phyloP scores from a whole-genome alignment of 2,113 vertebrate species.

The Chrysochloris asiatica region DNA sequence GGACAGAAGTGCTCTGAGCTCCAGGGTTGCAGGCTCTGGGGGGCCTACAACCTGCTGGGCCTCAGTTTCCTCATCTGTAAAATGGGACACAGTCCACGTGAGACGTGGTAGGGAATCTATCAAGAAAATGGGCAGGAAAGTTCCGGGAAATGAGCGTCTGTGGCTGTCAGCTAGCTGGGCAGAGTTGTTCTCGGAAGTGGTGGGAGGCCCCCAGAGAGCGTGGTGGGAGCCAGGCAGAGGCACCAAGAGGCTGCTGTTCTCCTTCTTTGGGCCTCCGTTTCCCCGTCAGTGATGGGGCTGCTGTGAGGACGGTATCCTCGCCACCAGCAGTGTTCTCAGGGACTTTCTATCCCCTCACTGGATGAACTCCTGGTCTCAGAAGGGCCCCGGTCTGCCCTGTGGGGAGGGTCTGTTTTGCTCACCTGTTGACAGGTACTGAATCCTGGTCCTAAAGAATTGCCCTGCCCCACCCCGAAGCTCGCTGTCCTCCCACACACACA shows the following conservation, averaged over 20 bases:
- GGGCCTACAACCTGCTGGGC: not conserved
- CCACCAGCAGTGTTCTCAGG: fast-evolving
- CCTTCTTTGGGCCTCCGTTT: not conserved
- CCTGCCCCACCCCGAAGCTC: not conserved
- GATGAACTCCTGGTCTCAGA: not conserved
- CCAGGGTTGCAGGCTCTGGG: not conserved
- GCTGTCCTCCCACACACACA: not conserved
- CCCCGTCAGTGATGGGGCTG: fast-evolving
- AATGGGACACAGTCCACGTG: not conserved
- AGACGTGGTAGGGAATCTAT: not conserved
- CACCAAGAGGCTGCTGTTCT: not conserved
- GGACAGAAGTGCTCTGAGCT: too few relatives aligned
- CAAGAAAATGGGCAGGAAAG: fast-evolving
- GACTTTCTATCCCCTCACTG: too few relatives aligned
- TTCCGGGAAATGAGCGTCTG: not conserved
- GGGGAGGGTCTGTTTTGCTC: not conserved
- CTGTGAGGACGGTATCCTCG: fast-evolving
- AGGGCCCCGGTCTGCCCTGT: not conserved
- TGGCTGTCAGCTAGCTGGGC: not conserved
- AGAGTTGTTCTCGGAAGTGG: not conserved
- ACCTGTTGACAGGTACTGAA: not conserved
- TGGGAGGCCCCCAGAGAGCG: too few relatives aligned
- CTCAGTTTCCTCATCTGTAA: not conserved
- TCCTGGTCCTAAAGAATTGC: too few relatives aligned
- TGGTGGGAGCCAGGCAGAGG: fast-evolving